Conservation (phyloP, 2,888 invertebrate genomes). For the Zaprionus bogoriensis region DNA sequence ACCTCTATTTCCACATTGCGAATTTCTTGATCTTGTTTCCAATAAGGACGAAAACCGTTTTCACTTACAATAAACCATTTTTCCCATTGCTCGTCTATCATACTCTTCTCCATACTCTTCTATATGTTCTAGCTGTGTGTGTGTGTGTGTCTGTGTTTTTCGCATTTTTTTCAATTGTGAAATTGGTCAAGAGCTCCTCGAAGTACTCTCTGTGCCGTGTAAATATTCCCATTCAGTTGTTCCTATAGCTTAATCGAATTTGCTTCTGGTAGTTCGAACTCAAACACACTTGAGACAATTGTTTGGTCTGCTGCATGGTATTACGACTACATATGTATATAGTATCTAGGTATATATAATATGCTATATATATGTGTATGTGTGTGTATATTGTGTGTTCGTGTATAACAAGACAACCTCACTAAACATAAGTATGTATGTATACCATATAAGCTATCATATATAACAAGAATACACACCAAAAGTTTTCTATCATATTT, state of each 20-base stretch:
- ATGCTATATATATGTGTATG: constrained; percentile 45
- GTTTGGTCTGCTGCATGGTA: constrained; percentile 56
- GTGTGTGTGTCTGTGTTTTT: too few species aligned
- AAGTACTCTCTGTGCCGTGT: constrained; percentile 24
- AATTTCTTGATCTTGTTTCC: constrained; percentile 38
- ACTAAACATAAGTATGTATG: constrained; percentile 66
- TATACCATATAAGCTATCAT: constrained; percentile 48
- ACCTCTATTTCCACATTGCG: constrained; percentile 2
- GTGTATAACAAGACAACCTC: constrained; percentile 73
- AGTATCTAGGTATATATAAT: constrained; percentile 18
- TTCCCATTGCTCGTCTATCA: constrained; percentile 11
- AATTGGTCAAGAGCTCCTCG: constrained; percentile 48
- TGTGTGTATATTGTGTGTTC: constrained; percentile 35
- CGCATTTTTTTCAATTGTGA: constrained; percentile 17
- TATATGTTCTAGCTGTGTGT: constrained; percentile 4
- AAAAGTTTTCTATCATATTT: constrained; percentile 44
- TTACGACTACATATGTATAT: constrained; percentile 21
- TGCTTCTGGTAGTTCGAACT: constrained; percentile 22
- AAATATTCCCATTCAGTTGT: constrained; percentile 46
- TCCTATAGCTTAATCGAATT: constrained; percentile 5
- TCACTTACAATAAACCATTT: constrained; percentile 33
- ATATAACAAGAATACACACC: constrained; percentile 73
- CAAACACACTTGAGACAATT: constrained; percentile 55
- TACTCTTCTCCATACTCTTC: neutral
- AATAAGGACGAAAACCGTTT: constrained; percentile 75